Base-by-base conservation (phyloP, 2,888 invertebrate genomes). In the Eupithecia subfuscata region DNA sequence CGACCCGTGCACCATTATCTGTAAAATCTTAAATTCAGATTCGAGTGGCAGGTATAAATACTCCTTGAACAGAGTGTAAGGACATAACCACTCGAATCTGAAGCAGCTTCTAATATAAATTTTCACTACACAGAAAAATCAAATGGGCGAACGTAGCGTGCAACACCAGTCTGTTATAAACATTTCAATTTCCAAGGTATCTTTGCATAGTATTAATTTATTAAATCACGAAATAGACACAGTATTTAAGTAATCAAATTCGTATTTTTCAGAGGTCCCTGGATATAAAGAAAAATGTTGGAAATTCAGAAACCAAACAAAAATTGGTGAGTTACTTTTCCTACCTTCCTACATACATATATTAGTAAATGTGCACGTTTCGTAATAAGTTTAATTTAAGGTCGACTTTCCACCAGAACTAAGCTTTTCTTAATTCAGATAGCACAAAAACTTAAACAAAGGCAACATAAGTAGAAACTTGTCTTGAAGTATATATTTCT, bases 181-280 rank as follows among this genome's bases (percentile, higher is more conserved):
- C 75, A 85, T 93, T 45, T 88, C 85, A 12, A 80, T 92, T 3
- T 87, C 90, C 5, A 89, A 87, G 89, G 92, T 77, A 60, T 25
- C 1, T 22, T 25, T 60, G 25, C 60, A 11, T n/a, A 12, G 11
- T 60, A 12, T 22, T 22, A 0, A 60, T 60, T 60, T 60, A 14
- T 3, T 14, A 60, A 22, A 14, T 60, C 12, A 22, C 0, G 12
- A 25, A 60, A 25, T 60, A 6, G 60, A 60, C 14, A 25, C 22
- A 12, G 25, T 60, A 25, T 60, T 56, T 11, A 18, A 1, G 3
- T 60, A 25, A 56, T 11, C 0, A n/a, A 52, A 1, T 25, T 25
- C 12, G 12, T 22, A 6, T 25, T 25, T 64, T 68, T 76, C 81
- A 91, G 91, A 89, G 84, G 84, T 82, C 78, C 68, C 70, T 84